Percentiles rank a stretch among this genome's conserved stretches.
Conservation (phyloP, 2,888 invertebrate genomes). For the Erannis defoliaria region DNA sequence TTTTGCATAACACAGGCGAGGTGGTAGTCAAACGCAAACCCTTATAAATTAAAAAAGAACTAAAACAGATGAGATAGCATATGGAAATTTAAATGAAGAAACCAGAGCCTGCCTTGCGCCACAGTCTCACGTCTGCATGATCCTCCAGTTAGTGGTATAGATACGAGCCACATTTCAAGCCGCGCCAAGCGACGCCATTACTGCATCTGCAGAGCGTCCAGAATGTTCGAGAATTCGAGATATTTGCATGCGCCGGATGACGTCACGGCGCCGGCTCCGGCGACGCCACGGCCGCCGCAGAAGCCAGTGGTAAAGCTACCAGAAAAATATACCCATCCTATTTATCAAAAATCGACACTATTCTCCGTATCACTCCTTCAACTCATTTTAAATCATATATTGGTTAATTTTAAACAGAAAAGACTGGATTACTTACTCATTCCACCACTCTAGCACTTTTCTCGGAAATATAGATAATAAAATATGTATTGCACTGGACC, state of each 20-base stretch:
- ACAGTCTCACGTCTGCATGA: constrained; percentile 8
- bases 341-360: background rate
- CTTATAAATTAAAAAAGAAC: no score
- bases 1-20: no score
- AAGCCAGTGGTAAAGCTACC: constrained; percentile 6
- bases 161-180: constrained; percentile 59
- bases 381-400: no score
- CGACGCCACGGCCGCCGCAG: constrained; percentile 14
- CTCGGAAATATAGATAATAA: no score
- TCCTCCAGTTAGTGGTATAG: constrained; percentile 49
- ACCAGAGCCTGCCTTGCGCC: background rate
- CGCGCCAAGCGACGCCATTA: constrained; percentile 59
- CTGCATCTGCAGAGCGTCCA: constrained; percentile 57
- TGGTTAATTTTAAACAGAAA: no score
- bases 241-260: constrained; percentile 50
- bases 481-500: no score
- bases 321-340: background rate
- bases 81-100: background rate
- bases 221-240: constrained; percentile 49
- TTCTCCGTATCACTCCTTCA: background rate
- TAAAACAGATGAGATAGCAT: no score
- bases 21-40: no score
- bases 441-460: no score
- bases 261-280: constrained; percentile 39
- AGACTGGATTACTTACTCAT: no score